Percentiles rank a stretch among this genome's conserved stretches.
Evolutionary conservation across 30 jellyfish, hydroid and myxozoan species (phyloP).

Genomic region (Aurelia aurita): DNA sequence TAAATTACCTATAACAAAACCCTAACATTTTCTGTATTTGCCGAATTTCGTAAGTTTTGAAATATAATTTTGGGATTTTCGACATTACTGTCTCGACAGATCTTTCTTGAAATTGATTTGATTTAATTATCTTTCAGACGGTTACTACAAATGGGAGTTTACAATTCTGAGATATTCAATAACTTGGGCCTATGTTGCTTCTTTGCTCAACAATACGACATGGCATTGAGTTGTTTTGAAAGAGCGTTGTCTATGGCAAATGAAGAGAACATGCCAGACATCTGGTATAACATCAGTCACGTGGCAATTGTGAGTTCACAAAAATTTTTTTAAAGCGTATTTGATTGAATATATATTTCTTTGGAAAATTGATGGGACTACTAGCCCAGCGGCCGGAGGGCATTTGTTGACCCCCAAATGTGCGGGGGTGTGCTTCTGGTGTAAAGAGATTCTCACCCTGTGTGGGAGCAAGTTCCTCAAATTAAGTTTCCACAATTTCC

Average conservation of each 20-base stretch:
- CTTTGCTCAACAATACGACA: constrained; percentile 96
- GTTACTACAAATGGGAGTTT: constrained; percentile 96
- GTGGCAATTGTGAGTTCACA: constrained; percentile 80
- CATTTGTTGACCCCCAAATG: too few relatives aligned
- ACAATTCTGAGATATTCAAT: constrained; percentile 90
- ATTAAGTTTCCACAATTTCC: too few relatives aligned
- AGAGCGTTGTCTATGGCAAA: constrained; percentile 91
- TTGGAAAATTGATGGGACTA: not conserved
- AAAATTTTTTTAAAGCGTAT: not conserved
- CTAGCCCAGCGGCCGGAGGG: too few relatives aligned
- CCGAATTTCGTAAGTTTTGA: too few relatives aligned
- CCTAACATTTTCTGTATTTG: too few relatives aligned
- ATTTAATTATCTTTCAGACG: constrained; percentile 52
- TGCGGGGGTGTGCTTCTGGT: too few relatives aligned
- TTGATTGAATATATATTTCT: not conserved
- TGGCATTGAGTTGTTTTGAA: constrained; percentile 95
- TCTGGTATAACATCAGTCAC: constrained; percentile 96
- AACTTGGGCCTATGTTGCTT: constrained; percentile 96
- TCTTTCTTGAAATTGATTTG: too few relatives aligned
- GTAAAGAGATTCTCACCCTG: too few relatives aligned
- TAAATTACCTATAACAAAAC: too few relatives aligned
- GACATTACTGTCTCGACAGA: too few relatives aligned
- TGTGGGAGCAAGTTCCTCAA: too few relatives aligned
- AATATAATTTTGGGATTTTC: too few relatives aligned
- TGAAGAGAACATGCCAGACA: constrained; percentile 95